phyloP scores from a whole-genome alignment of 1,140 invertebrate species.

The Drosophila miranda region DNA sequence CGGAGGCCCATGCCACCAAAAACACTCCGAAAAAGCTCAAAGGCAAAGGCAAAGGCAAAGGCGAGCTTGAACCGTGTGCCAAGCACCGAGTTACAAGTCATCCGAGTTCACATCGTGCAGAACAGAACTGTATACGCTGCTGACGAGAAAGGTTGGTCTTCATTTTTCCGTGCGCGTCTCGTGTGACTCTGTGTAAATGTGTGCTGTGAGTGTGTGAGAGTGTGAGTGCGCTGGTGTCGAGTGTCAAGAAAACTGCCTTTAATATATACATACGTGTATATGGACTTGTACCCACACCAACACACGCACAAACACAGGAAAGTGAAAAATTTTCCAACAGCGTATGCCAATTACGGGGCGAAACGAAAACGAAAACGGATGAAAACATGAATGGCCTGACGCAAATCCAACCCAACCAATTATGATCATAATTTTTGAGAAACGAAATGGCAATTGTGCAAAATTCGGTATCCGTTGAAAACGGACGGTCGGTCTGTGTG shows the following conservation, averaged over 20 bases:
- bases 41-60: not conserved
- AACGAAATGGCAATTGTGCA: constrained; percentile 32
- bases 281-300: constrained; percentile 33
- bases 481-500: constrained; percentile 23
- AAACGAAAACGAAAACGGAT: constrained; percentile 26
- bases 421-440: constrained; percentile 20
- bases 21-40: constrained; percentile 71
- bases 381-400: constrained; percentile 3
- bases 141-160: constrained; percentile 79
- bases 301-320: constrained; percentile 31
- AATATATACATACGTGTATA: constrained; percentile 31
- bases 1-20: constrained; percentile 36
- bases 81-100: constrained; percentile 40
- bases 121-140: constrained; percentile 82
- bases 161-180: constrained; percentile 46
- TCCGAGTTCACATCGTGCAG: constrained; percentile 55
- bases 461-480: constrained; percentile 56
- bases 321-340: constrained; percentile 69
- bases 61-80: constrained; percentile 47
- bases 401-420: constrained; percentile 15
- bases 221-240: constrained; percentile 21
- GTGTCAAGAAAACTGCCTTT: constrained; percentile 45
- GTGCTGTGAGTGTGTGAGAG: constrained; percentile 28
- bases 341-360: constrained; percentile 51
- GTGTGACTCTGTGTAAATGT: constrained; percentile 39